phyloP scores from a whole-genome alignment of 2,113 vertebrate species.

The Sphyrna mokarran region DNA sequence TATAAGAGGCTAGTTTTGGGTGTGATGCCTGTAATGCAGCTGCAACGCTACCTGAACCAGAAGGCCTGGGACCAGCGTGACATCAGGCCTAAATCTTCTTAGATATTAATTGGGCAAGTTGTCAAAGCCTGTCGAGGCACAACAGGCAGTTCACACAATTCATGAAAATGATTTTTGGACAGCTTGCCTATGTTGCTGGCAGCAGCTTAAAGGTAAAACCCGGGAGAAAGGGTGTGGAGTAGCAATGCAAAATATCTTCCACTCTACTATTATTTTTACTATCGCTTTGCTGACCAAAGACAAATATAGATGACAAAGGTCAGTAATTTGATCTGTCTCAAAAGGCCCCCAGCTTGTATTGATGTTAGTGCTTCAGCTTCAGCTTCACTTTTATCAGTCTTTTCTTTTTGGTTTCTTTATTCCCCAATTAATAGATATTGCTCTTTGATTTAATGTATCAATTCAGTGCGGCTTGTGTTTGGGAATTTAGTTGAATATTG shows the following conservation, averaged over 20 bases:
- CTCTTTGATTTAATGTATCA: not conserved
- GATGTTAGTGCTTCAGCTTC: not conserved
- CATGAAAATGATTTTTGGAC: not conserved
- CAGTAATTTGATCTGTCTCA: not conserved
- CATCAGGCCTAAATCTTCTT: not conserved
- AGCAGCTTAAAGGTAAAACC: not conserved
- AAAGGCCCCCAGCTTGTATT: not conserved
- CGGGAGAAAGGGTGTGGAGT: not conserved
- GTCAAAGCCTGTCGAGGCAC: not conserved
- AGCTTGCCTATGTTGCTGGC: not conserved
- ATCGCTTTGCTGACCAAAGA: not conserved
- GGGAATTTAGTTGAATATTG: not conserved
- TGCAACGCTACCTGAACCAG: not conserved
- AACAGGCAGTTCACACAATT: not conserved
- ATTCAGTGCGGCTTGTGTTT: not conserved
- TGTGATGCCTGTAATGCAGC: not conserved
- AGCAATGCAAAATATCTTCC: not conserved
- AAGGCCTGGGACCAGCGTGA: not conserved
- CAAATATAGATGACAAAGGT: not conserved
- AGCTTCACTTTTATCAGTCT: not conserved
- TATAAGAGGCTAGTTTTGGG: not conserved
- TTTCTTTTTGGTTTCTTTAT: not conserved
- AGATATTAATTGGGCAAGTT: not conserved
- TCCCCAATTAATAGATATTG: not conserved
- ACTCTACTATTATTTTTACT: not conserved